A percentile compares a stretch with the other conserved stretches of the same genome.
phyloP scores from a whole-genome alignment of 2,113 vertebrate genomes.

The Polyodon spathula region DNA sequence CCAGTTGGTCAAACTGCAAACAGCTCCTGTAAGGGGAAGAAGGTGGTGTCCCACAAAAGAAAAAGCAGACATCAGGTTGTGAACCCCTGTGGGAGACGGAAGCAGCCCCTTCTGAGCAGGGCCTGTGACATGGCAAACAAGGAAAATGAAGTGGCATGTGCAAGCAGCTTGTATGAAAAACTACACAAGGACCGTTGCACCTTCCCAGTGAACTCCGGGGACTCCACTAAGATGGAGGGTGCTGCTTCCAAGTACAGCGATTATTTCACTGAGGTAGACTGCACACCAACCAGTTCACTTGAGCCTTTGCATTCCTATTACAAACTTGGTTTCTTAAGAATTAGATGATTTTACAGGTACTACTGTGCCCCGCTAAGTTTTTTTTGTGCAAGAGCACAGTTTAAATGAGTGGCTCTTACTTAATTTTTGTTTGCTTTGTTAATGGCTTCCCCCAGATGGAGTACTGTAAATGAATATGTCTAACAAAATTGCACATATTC shows the following conservation, averaged over 20 bases:
- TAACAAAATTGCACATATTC: no score
- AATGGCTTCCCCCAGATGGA: no score
- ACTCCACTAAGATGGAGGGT: conserved; percentile 63
- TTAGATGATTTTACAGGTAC: no score
- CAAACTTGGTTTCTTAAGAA: no score
- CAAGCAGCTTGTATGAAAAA: conserved; percentile 66
- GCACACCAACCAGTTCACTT: no score
- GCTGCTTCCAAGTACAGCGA: conserved; percentile 72
- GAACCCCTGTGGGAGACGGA: conserved; percentile 33
- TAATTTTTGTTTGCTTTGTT: no score
- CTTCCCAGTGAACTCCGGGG: conserved; percentile 64
- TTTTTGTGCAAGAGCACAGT: neutral
- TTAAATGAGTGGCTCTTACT: no score
- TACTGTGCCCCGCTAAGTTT: no score
- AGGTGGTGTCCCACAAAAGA: conserved; percentile 49
- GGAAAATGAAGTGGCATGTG: conserved; percentile 82
- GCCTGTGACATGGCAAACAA: conserved; percentile 75
- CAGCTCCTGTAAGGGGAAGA: conserved; percentile 40
- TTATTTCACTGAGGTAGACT: conserved; percentile 80
- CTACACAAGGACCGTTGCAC: conserved; percentile 52
- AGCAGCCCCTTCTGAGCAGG: conserved; percentile 31
- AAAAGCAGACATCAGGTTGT: conserved; percentile 42
- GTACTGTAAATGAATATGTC: no score
- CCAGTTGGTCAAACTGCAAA: conserved; percentile 32
- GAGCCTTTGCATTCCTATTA: no score